Evolutionary conservation across 2,113 vertebrate species (phyloP).

Genomic region (Cyphomyrus plagiostoma): DNA sequence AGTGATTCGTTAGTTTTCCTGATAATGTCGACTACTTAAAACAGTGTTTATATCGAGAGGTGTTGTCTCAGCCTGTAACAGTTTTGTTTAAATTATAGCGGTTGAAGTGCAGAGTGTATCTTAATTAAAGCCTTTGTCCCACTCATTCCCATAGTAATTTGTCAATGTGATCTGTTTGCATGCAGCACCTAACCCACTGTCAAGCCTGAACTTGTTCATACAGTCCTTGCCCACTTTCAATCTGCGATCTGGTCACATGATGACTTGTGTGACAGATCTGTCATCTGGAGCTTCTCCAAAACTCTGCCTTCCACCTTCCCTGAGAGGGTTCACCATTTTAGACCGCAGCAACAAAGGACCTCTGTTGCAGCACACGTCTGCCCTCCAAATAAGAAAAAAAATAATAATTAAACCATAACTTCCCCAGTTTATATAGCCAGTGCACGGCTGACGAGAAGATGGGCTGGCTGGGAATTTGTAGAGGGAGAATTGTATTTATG

Average conservation of each 20-base stretch:
- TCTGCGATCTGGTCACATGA: neutral
- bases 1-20: neutral
- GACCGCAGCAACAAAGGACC: constrained; percentile 18
- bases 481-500: neutral
- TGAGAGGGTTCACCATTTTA: constrained; percentile 4
- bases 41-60: neutral
- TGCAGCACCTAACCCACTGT: neutral
- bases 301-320: constrained; percentile 3
- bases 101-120: neutral
- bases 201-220: neutral
- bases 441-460: neutral
- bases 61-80: neutral
- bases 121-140: neutral
- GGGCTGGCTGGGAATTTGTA: neutral
- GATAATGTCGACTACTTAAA: neutral
- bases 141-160: neutral
- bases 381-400: neutral
- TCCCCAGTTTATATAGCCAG: neutral
- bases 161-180: neutral
- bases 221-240: neutral
- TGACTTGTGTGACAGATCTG: neutral
- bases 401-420: neutral
- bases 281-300: neutral
- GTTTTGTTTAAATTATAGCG: neutral
- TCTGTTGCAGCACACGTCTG: constrained; percentile 10